Conservation (phyloP, 2,888 invertebrate genomes). For the Plutella xylostella region DNA sequence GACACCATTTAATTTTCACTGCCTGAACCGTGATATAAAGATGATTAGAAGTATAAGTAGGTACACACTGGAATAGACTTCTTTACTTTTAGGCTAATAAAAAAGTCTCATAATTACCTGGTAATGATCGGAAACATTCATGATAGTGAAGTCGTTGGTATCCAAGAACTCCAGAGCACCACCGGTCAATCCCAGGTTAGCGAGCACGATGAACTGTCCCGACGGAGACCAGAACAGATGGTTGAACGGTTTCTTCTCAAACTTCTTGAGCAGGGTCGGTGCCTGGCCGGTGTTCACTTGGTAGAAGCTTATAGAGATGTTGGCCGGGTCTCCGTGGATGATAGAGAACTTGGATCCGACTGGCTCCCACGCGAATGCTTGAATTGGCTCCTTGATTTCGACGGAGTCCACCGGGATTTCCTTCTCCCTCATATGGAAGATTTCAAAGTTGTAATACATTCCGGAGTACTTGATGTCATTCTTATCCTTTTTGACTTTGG, state of each 20-base stretch:
- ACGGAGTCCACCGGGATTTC: conserved; percentile 98
- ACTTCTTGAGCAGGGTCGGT: conserved; percentile 87
- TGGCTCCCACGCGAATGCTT: conserved; percentile 99
- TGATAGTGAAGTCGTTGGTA: conserved; percentile 94
- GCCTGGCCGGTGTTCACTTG: conserved; percentile 89
- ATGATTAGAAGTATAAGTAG: no score
- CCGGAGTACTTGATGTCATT: conserved; percentile 94
- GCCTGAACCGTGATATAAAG: no score
- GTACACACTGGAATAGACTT: no score
- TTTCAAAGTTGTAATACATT: conserved; percentile 98
- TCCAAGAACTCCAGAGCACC: conserved; percentile 96
- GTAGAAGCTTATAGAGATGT: conserved; percentile 91
- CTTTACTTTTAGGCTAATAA: no score
- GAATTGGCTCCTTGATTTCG: conserved; percentile 92
- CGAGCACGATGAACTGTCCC: conserved; percentile 95
- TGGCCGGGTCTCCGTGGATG: conserved; percentile 90
- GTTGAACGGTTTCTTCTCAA: conserved; percentile 90
- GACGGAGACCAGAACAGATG: conserved; percentile 96
- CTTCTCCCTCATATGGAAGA: conserved; percentile 98
- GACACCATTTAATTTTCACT: no score
- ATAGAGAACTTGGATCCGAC: conserved; percentile 96
- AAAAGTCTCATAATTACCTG: conserved; percentile 65
- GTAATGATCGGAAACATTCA: conserved; percentile 94
- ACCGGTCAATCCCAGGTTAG: conserved; percentile 85
- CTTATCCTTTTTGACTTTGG: conserved; percentile 95